Evolutionary conservation across 1,140 invertebrate species (phyloP), one percentile per base, ranked within the genome.

Genomic region (Venturia canescens): DNA sequence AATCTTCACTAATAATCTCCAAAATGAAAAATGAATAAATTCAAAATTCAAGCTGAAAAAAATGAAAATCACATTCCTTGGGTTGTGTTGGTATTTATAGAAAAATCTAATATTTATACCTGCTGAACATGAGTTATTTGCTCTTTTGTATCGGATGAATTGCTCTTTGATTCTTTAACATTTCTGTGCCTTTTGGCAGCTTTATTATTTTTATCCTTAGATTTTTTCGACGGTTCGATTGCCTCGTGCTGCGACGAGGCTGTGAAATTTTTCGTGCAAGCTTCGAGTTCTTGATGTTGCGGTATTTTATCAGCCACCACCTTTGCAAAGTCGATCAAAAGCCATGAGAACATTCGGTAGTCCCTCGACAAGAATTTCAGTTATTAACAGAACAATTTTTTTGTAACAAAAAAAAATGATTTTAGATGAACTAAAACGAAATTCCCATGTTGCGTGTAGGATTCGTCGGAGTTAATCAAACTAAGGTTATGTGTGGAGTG

Each of bases 161-260:
- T 71, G 66, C 74, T 81, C 82, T 86, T 85, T 82, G 78, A 70
- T 67, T 86, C 82, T 82, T 87, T 83, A 60, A 80, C 83, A 83
- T 82, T 88, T 84, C 77, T 86, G 76, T 87, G 85, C 76, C 84
- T 90, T 83, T 90, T 90, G 81, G 89, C 88, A 31, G 87, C 88
- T 82, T 91, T 91, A 80, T 90, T 90, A 75, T 86, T 90, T 85
- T 90, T 90, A 34, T 90, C 90, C 83, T 91, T 86, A 80, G 84
- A 83, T 69, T 88, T 89, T 81, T 88, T 88, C 27, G 82, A 60
- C 82, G 80, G 27, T 18, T 31, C 66, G 29, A 69, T 72, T 1
- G 67, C 23, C 72, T 82, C 82, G 85, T 85, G 80, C 72, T 38
- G 76, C 57, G 85, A 83, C 50, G 82, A 82, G 53, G 70, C 80